A percentile compares a stretch with the other conserved stretches of the same genome.
Evolutionary conservation across 2,113 vertebrate genomes (phyloP).

Genomic region (Miniopterus natalensis): DNA sequence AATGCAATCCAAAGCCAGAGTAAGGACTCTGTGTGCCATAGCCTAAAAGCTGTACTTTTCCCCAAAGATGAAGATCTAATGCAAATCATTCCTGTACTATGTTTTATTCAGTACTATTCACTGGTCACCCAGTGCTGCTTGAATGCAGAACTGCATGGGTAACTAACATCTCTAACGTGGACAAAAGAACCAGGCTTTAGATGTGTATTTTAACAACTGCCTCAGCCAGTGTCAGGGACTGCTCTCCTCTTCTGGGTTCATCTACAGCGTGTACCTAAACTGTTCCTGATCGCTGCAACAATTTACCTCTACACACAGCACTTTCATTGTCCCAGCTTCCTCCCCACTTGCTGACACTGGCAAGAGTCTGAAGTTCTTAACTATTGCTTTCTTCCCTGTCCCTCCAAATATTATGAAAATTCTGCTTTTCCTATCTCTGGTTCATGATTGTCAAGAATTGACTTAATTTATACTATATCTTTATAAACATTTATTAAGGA

Average conservation of each 20-base stretch:
- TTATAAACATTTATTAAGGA: background rate
- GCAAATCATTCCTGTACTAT: background rate
- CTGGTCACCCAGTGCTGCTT: background rate
- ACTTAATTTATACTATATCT: background rate
- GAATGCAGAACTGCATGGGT: background rate
- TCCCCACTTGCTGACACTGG: fast-evolving
- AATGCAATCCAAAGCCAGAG: background rate
- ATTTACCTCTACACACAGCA: background rate
- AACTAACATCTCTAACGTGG: background rate
- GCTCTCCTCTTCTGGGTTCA: background rate
- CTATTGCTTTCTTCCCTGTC: background rate
- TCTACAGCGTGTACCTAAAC: background rate
- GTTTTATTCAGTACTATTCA: background rate
- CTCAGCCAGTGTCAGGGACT: background rate
- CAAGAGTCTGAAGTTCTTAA: background rate
- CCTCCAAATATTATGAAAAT: background rate
- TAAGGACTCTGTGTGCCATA: background rate
- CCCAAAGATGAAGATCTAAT: background rate
- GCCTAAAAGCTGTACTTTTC: background rate
- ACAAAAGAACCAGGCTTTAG: background rate
- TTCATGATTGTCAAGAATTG: background rate
- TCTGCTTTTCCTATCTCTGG: background rate
- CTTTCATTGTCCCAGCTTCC: background rate
- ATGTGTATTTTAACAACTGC: background rate
- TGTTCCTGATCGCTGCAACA: fast-evolving